phyloP scores from a whole-genome alignment of 1,140 invertebrate genomes.

The Diachasmimorpha longicaudata region DNA sequence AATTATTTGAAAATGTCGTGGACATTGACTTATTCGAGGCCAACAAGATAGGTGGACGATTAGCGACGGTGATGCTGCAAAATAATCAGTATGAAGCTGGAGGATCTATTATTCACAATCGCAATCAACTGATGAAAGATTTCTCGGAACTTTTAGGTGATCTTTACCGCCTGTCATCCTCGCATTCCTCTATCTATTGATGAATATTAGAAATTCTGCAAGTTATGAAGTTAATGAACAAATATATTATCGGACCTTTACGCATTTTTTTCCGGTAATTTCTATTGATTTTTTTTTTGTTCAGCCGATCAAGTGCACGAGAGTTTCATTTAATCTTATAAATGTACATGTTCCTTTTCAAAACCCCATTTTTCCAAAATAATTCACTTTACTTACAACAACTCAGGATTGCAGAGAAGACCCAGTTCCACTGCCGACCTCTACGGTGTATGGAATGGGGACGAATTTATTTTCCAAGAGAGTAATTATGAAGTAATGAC shows the following conservation, averaged over 20 bases:
- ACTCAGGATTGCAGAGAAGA: slow-evolving; percentile 51
- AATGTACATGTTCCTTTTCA: too few species aligned
- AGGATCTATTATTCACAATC: slow-evolving; percentile 67
- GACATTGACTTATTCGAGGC: slow-evolving; percentile 67
- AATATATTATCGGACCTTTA: too few species aligned
- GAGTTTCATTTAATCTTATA: too few species aligned
- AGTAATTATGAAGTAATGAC: slow-evolving; percentile 60
- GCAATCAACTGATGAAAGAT: slow-evolving; percentile 68
- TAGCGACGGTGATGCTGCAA: slow-evolving; percentile 62
- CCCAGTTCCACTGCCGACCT: slow-evolving; percentile 24
- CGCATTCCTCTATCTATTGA: background rate
- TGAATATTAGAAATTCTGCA: too few species aligned
- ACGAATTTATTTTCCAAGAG: slow-evolving; percentile 64
- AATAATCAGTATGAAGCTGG: slow-evolving; percentile 67
- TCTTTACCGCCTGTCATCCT: background rate
- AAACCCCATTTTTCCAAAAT: slow-evolving; percentile 11
- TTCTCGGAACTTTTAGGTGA: slow-evolving; percentile 66
- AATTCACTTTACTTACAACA: background rate
- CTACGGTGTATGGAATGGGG: slow-evolving; percentile 64
- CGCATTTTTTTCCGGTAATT: too few species aligned
- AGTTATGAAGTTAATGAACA: too few species aligned
- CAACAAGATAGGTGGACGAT: slow-evolving; percentile 66
- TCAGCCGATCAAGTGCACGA: too few species aligned
- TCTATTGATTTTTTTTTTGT: too few species aligned
- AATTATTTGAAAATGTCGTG: slow-evolving; percentile 62